Evolutionary conservation across 2,888 invertebrate species (phyloP).

Genomic region (Polyommatus icarus): DNA sequence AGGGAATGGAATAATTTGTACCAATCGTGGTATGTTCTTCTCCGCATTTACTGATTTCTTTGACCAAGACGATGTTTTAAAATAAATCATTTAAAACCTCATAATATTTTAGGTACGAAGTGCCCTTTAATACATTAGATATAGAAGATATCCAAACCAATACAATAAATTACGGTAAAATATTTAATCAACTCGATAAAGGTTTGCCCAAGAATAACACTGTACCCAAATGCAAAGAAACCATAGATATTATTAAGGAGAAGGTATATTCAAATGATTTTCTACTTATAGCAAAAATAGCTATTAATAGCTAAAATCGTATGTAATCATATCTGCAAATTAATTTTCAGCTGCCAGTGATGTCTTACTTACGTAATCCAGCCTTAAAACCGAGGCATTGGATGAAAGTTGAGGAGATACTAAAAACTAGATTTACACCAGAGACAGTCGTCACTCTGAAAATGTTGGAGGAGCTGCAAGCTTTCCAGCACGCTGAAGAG

Average conservation of each 20-base stretch:
- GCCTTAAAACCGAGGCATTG: conserved; percentile 90
- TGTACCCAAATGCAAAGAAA: conserved; percentile 86
- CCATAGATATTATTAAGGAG: conserved; percentile 88
- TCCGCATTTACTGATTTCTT: background rate
- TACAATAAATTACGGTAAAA: conserved; percentile 85
- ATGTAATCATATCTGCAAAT: background rate
- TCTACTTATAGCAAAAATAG: background rate
- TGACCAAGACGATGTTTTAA: background rate
- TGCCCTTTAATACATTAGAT: conserved; percentile 83
- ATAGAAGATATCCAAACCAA: conserved; percentile 86
- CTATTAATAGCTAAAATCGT: background rate
- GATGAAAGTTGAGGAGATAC: conserved; percentile 87
- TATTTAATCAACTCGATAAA: conserved; percentile 88
- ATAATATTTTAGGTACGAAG: conserved; percentile 58
- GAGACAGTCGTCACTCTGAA: conserved; percentile 85
- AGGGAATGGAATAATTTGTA: conserved; percentile 86
- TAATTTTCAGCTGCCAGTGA: conserved; percentile 83
- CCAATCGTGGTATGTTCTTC: conserved; percentile 80
- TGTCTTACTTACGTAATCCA: conserved; percentile 90
- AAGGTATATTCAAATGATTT: conserved; percentile 74
- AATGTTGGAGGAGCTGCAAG: conserved; percentile 85
- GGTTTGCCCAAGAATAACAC: conserved; percentile 90
- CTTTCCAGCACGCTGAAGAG: conserved; percentile 86
- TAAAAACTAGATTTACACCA: conserved; percentile 86
- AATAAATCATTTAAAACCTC: background rate